These are phyloP conservation scores for Brenthis daphne DNA, from an alignment of 2,888 invertebrate species.

Conservation along the genomic window DNA sequence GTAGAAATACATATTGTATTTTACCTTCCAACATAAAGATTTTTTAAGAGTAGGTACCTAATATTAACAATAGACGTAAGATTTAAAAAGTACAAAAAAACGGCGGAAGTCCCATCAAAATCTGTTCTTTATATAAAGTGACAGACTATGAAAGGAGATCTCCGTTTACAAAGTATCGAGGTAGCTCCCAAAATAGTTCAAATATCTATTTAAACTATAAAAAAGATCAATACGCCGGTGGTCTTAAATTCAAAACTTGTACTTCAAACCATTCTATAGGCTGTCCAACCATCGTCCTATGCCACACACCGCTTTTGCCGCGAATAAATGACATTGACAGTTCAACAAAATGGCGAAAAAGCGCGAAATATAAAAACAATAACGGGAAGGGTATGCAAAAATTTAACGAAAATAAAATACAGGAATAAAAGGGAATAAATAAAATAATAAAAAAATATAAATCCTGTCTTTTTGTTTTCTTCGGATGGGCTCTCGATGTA, in stretches of 20 bases:
- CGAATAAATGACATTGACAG: constrained; percentile 65
- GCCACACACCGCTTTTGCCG: constrained; percentile 55
- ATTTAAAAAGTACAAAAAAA: constrained; percentile 2
- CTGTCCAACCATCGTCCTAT: constrained; percentile 39
- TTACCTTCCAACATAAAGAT: too few species aligned
- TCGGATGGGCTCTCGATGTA: constrained; percentile 78
- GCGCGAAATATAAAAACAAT: constrained; percentile 64
- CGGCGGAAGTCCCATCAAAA: constrained; percentile 6
- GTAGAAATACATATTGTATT: too few species aligned
- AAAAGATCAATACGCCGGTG: constrained; percentile 26
- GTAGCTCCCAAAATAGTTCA: neutral
- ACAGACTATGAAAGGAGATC: too few species aligned
- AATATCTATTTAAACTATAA: constrained; percentile 1
- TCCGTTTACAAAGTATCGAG: neutral
- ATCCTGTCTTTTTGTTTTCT: constrained; percentile 80
- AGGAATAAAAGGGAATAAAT: constrained; percentile 75
- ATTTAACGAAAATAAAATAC: constrained; percentile 72
- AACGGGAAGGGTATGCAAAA: constrained; percentile 69
- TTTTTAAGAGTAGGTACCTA: too few species aligned
- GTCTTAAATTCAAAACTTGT: constrained; percentile 24
- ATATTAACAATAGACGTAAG: neutral
- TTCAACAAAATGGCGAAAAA: constrained; percentile 61
- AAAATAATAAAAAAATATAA: constrained; percentile 80
- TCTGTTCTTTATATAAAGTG: neutral
- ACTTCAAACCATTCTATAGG: constrained; percentile 17